phyloP scores from a whole-genome alignment of 2,888 invertebrate genomes.

The Orthosia incerta region DNA sequence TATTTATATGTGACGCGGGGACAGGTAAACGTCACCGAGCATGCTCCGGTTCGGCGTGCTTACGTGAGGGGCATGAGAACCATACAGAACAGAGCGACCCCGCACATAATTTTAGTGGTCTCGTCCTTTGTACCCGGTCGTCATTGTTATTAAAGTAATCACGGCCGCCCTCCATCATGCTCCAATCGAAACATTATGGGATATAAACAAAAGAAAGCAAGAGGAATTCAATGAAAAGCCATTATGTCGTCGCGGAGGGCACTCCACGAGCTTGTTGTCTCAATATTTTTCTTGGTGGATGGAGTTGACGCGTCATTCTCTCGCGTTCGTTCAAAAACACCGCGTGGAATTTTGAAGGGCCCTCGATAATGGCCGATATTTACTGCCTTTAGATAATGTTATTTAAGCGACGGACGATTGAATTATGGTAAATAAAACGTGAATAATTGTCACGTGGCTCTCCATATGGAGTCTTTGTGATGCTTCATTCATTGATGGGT shows the following conservation, averaged over 20 bases:
- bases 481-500: constrained; percentile 53
- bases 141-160: constrained; percentile 91
- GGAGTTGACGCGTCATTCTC: constrained; percentile 89
- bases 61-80: constrained; percentile 90
- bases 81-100: constrained; percentile 81
- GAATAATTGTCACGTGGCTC: constrained; percentile 77
- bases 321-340: constrained; percentile 85
- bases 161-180: constrained; percentile 88
- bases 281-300: constrained; percentile 90
- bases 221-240: constrained; percentile 90
- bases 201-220: constrained; percentile 91
- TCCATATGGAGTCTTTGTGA: constrained; percentile 55
- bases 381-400: constrained; percentile 89
- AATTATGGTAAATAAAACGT: constrained; percentile 84
- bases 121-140: constrained; percentile 87
- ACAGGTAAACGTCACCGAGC: constrained; percentile 81
- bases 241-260: constrained; percentile 89
- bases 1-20: constrained; percentile 84
- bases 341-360: constrained; percentile 89
- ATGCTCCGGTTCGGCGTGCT: constrained; percentile 71
- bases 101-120: constrained; percentile 87
- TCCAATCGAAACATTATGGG: constrained; percentile 90
- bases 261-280: constrained; percentile 87
- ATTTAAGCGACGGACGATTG: constrained; percentile 83
- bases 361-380: constrained; percentile 89